Conservation (phyloP, 64 coral and sea anemone species). For the Dendrophyllia cribrosa region DNA sequence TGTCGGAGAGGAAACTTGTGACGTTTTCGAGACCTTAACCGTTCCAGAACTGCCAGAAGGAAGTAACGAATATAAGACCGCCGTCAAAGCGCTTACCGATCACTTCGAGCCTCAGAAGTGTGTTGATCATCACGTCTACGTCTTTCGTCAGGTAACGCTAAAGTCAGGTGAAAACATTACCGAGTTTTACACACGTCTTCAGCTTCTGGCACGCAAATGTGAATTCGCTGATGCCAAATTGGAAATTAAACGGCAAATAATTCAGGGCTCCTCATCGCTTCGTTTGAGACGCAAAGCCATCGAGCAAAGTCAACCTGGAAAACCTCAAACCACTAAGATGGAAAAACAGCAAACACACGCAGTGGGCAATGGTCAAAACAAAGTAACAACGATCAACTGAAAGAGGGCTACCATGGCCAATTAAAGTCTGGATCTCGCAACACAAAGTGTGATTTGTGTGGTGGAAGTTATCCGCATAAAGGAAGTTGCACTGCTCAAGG, state of each 20-base stretch:
- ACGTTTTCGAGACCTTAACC: too few species aligned
- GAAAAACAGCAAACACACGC: conserved; percentile 51
- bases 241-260: conserved; percentile 58
- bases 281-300: conserved; percentile 48
- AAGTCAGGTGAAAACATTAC: too few species aligned
- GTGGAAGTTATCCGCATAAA: conserved; percentile 23
- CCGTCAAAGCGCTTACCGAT: too few species aligned
- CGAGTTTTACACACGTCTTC: too few species aligned
- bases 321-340: conserved; percentile 62
- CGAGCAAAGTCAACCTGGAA: conserved; percentile 69
- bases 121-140: too few species aligned
- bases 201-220: too few species aligned
- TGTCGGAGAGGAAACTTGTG: too few species aligned
- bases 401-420: background rate
- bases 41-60: too few species aligned
- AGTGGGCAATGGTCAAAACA: conserved; percentile 31
- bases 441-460: conserved; percentile 35
- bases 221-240: conserved; percentile 37
- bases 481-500: conserved; percentile 36
- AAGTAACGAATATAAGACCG: too few species aligned
- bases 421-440: conserved; percentile 16
- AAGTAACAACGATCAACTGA: conserved; percentile 7
- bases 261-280: conserved; percentile 49
- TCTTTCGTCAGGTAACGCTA: too few species aligned
- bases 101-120: too few species aligned